A percentile compares a stretch with the other conserved stretches of the same genome.
Evolutionary conservation across 1,140 invertebrate species (phyloP).

Genomic region (Heliconius nattereri): DNA sequence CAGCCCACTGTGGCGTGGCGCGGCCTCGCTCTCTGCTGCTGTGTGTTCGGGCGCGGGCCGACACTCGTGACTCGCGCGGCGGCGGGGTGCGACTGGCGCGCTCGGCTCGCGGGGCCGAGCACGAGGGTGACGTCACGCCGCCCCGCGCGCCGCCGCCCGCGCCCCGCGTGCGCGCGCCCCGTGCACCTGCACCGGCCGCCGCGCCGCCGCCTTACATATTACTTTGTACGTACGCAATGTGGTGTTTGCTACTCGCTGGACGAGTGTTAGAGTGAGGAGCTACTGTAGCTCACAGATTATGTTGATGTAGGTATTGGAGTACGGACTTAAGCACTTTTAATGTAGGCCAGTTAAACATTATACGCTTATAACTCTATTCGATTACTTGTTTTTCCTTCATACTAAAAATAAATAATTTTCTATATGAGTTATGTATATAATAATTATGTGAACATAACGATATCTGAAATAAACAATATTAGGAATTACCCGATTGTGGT

Average conservation of each 20-base stretch:
- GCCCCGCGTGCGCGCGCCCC: conserved; percentile 37
- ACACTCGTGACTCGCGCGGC: conserved; percentile 1
- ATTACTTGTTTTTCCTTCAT: too few relatives aligned
- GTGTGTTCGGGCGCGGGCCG: background rate
- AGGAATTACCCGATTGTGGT: too few relatives aligned
- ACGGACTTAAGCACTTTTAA: conserved; percentile 17
- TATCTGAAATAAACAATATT: too few relatives aligned
- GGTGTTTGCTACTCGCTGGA: background rate
- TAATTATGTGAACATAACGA: too few relatives aligned
- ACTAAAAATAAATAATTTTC: too few relatives aligned
- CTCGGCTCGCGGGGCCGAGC: conserved; percentile 65
- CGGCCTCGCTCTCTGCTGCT: too few relatives aligned
- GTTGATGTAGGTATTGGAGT: background rate
- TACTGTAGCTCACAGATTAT: background rate
- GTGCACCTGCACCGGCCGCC: conserved; percentile 45
- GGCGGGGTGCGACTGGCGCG: conserved; percentile 44
- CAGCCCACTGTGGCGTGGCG: too few relatives aligned
- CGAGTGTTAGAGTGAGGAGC: background rate
- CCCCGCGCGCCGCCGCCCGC: conserved; percentile 33
- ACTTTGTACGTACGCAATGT: too few relatives aligned
- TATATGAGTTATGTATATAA: too few relatives aligned
- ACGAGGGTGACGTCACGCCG: conserved; percentile 53
- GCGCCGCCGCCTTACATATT: conserved; percentile 13
- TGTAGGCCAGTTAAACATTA: conserved; percentile 17
- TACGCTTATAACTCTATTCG: too few relatives aligned